Percentiles rank a stretch among this genome's conserved stretches.
Evolutionary conservation across 2,113 vertebrate species (phyloP).

Genomic region (Hippocampus comes): DNA sequence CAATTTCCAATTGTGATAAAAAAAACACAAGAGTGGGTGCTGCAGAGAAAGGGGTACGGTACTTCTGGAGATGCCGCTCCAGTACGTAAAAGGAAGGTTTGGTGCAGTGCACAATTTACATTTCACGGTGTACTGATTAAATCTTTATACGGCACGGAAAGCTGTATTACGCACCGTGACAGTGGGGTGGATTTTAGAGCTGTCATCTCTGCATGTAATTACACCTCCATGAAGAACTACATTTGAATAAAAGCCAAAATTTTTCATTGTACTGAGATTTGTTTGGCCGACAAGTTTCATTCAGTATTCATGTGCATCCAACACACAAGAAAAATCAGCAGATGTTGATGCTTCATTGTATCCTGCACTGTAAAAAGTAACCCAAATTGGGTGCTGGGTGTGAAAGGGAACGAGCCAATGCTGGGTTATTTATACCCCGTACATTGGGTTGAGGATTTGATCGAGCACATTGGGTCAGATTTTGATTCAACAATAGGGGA

Average conservation of each 20-base stretch:
- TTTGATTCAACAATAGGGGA: no score
- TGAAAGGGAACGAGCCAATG: no score
- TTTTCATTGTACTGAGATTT: neutral
- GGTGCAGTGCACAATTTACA: conserved; percentile 74
- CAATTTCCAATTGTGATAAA: conserved; percentile 64
- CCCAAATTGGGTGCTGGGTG: no score
- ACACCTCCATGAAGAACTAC: conserved; percentile 21
- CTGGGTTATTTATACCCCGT: no score
- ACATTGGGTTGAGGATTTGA: no score
- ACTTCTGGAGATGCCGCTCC: conserved; percentile 35
- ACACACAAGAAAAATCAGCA: neutral
- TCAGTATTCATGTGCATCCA: neutral
- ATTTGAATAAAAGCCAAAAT: neutral
- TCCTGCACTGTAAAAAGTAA: no score
- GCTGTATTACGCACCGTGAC: conserved; percentile 60
- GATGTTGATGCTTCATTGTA: neutral
- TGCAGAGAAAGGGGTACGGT: conserved; percentile 31
- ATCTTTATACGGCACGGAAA: conserved; percentile 57
- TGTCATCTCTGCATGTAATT: conserved; percentile 61
- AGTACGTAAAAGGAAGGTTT: conserved; percentile 46
- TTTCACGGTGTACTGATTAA: conserved; percentile 70
- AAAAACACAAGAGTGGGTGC: conserved; percentile 44
- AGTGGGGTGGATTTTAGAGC: conserved; percentile 60
- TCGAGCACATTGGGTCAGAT: no score
- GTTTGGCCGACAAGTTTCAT: neutral